Conservation (phyloP, 2,888 invertebrate species). For the Metellina segmentata region DNA sequence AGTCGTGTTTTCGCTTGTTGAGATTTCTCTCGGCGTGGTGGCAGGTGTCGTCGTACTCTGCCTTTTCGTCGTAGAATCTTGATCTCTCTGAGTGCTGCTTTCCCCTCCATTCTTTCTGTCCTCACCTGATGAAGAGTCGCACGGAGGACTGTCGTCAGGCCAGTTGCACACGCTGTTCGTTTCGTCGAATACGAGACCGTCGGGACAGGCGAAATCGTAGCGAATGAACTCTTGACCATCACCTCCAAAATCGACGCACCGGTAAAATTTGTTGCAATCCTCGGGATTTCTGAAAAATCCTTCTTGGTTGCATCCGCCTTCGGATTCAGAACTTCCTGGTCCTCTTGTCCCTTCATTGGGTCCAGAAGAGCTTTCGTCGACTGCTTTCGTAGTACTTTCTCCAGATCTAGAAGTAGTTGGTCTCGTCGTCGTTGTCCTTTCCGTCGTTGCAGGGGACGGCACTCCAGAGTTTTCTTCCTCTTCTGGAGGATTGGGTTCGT, state of each 20-base stretch:
- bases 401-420: neutral
- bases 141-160: slow-evolving; percentile 88
- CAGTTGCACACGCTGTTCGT: slow-evolving; percentile 85
- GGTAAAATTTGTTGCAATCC: slow-evolving; percentile 85
- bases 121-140: slow-evolving; percentile 79
- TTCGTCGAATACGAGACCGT: slow-evolving; percentile 87
- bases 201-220: slow-evolving; percentile 90
- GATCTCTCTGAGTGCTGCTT: neutral
- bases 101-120: neutral
- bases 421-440: neutral
- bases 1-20: slow-evolving; percentile 20
- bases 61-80: neutral
- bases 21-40: slow-evolving; percentile 20
- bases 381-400: neutral
- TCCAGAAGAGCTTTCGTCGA: neutral
- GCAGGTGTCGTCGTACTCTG: neutral
- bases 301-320: slow-evolving; percentile 72
- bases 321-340: neutral
- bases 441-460: neutral
- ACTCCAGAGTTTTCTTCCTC: neutral
- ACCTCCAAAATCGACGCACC: slow-evolving; percentile 91
- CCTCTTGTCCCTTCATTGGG: slow-evolving; percentile 83
- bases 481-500: neutral
- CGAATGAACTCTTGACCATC: slow-evolving; percentile 86
- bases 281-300: slow-evolving; percentile 77